phyloP scores from a whole-genome alignment of 2,113 vertebrate genomes.

The Anolis carolinensis region DNA sequence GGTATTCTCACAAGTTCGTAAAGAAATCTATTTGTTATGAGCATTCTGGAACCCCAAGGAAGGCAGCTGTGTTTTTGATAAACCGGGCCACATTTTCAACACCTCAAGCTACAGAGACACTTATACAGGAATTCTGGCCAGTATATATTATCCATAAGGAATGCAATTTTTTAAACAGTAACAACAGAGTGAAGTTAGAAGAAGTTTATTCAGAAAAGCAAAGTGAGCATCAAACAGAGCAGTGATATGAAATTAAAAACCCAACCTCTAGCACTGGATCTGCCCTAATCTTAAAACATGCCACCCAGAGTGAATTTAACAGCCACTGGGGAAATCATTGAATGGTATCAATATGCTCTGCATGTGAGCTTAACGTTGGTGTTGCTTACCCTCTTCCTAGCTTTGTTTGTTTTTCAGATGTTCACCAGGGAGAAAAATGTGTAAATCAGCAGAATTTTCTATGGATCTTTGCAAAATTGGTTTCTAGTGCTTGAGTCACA shows the following conservation, averaged over 20 bases:
- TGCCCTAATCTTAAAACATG: conserved; percentile 55
- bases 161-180: conserved; percentile 58
- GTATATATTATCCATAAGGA: conserved; percentile 64
- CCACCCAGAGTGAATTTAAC: conserved; percentile 55
- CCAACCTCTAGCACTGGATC: conserved; percentile 58
- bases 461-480: conserved; percentile 15
- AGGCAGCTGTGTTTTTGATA: conserved; percentile 81
- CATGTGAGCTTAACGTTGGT: background rate
- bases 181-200: conserved; percentile 59
- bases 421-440: conserved; percentile 11
- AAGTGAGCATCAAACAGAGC: conserved; percentile 49
- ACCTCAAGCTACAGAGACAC: conserved; percentile 75
- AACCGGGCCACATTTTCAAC: conserved; percentile 76
- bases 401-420: conserved; percentile 32
- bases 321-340: conserved; percentile 55
- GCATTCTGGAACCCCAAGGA: conserved; percentile 76
- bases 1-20: conserved; percentile 75
- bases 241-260: conserved; percentile 67
- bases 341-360: conserved; percentile 29
- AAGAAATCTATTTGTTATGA: conserved; percentile 75
- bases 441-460: conserved; percentile 28
- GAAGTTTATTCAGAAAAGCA: conserved; percentile 50
- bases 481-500: conserved; percentile 5
- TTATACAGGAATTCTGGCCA: conserved; percentile 71
- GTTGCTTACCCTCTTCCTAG: background rate